These are phyloP conservation scores for Philopedon plagiatum DNA, from an alignment of 2,888 invertebrate species.

Conservation along the genomic window DNA sequence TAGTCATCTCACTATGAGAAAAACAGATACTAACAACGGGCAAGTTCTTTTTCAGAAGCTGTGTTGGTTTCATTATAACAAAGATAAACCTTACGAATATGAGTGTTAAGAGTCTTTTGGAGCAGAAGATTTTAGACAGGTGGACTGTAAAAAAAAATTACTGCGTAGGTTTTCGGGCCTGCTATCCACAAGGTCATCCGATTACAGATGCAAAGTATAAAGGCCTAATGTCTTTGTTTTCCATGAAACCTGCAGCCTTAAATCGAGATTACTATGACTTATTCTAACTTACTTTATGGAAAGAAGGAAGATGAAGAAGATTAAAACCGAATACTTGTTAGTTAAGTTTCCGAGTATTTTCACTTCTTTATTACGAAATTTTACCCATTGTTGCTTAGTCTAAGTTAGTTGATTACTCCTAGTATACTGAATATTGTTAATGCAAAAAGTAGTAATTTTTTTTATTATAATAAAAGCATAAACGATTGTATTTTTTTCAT, in stretches of 20 bases:
- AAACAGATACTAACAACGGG: slow-evolving; percentile 10
- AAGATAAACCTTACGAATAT: neutral
- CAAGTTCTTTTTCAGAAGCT: slow-evolving; percentile 22
- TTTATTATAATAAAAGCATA: too few species aligned
- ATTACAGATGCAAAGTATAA: slow-evolving; percentile 19
- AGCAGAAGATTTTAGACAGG: neutral
- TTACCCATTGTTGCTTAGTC: too few species aligned
- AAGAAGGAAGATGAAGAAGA: neutral
- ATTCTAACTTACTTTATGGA: neutral
- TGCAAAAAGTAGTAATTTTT: too few species aligned
- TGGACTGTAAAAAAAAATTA: neutral
- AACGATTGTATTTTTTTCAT: too few species aligned
- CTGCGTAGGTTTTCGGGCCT: neutral
- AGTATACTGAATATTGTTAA: too few species aligned
- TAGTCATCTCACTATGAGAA: slow-evolving; percentile 18
- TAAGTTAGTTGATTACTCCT: too few species aligned
- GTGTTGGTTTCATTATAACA: slow-evolving; percentile 23
- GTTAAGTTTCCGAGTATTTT: too few species aligned
- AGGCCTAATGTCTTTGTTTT: slow-evolving; percentile 26
- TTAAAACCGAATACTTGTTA: neutral
- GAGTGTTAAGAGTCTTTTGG: slow-evolving; percentile 2
- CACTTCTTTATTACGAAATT: too few species aligned
- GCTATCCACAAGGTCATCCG: slow-evolving; percentile 14
- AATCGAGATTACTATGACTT: slow-evolving; percentile 22
- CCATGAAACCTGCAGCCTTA: slow-evolving; percentile 15